Evolutionary conservation across 2,113 vertebrate genomes (phyloP).

Genomic region (Cyanistes caeruleus): DNA sequence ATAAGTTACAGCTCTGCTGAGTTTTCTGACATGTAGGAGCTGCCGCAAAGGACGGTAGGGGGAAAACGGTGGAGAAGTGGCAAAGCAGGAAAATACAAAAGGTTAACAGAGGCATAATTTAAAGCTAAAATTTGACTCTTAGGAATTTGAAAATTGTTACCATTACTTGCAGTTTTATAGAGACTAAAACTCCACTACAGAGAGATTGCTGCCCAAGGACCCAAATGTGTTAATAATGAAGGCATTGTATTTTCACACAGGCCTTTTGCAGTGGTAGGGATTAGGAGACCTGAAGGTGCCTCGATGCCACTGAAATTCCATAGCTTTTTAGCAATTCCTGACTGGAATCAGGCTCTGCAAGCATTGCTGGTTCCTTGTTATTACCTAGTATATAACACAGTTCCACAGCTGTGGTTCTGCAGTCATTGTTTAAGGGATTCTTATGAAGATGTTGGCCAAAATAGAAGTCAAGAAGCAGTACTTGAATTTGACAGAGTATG

Average conservation of each 20-base stretch:
- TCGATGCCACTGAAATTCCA: background rate
- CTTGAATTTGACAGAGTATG: background rate
- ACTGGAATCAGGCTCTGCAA: background rate
- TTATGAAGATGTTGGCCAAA: background rate
- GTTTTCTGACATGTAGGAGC: background rate
- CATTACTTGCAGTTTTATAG: background rate
- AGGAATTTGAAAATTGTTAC: background rate
- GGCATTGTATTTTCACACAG: background rate
- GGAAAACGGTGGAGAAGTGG: background rate
- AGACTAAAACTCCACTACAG: background rate
- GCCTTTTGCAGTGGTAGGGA: background rate
- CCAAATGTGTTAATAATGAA: background rate
- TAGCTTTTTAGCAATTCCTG: background rate
- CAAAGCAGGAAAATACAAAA: background rate
- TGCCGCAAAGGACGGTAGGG: accelerated
- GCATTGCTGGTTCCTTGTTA: background rate
- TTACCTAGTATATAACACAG: background rate
- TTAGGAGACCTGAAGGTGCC: background rate
- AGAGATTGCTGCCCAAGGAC: background rate
- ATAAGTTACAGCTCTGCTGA: background rate
- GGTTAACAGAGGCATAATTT: background rate
- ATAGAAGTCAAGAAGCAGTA: background rate
- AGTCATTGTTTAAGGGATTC: background rate
- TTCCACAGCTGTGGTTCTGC: background rate
- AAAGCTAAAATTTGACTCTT: background rate